Percentiles rank a stretch among this genome's conserved stretches.
phyloP scores from a whole-genome alignment of 2,113 vertebrate genomes.

The Camelus bactrianus region DNA sequence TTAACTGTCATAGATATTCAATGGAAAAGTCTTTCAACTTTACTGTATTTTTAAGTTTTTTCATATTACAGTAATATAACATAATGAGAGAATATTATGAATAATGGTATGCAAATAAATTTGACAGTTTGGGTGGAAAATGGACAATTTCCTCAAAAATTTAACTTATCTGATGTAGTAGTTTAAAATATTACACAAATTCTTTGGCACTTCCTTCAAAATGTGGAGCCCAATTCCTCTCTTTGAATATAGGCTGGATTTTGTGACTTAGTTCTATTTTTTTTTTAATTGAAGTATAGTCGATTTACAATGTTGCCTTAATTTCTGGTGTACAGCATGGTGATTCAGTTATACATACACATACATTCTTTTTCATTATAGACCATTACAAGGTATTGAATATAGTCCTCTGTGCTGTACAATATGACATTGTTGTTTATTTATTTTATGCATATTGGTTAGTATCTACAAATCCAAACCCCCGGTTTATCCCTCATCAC shows the following conservation, averaged over 20 bases:
- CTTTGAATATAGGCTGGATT: background rate
- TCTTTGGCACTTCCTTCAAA: background rate
- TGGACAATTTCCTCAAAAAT: background rate
- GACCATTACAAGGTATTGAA: no score
- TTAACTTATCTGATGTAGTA: background rate
- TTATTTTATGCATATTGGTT: no score
- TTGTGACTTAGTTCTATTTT: background rate
- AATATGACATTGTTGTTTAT: no score
- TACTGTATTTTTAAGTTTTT: background rate
- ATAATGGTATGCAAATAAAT: background rate
- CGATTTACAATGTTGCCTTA: no score
- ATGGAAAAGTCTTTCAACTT: conserved; percentile 2
- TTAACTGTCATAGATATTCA: background rate
- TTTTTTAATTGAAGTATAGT: no score
- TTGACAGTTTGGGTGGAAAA: conserved; percentile 19
- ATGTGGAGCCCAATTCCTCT: background rate
- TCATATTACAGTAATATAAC: background rate
- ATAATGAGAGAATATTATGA: background rate
- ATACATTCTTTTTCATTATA: no score
- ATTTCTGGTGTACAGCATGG: no score
- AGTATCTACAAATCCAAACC: no score
- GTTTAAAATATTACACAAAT: background rate
- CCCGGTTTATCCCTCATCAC: no score
- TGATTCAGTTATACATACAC: no score
- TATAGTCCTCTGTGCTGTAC: no score